These are phyloP conservation scores for Peromyscus leucopus DNA, from an alignment of 2,113 vertebrate species.

Conservation along the genomic window DNA sequence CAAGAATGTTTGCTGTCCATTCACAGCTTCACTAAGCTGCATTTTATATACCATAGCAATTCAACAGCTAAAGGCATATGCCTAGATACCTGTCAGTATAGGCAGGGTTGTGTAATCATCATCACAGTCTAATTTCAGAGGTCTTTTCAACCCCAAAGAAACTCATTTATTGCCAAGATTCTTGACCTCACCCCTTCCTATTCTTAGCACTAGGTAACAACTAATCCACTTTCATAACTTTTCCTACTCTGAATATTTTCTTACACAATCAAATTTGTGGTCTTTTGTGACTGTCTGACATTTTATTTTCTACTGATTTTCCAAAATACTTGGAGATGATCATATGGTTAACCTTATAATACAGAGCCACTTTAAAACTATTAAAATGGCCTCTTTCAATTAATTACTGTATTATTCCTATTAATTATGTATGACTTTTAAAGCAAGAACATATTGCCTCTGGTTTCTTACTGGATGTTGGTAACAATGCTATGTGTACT, in stretches of 20 bases:
- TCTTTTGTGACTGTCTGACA: background rate
- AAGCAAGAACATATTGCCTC: background rate
- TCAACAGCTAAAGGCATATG: background rate
- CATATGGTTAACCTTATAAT: background rate
- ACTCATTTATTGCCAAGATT: background rate
- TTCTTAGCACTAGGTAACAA: background rate
- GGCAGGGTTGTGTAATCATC: background rate
- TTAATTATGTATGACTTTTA: background rate
- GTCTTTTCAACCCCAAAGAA: background rate
- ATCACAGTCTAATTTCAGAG: background rate
- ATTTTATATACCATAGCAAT: background rate
- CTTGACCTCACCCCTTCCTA: too few species aligned
- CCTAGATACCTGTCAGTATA: background rate
- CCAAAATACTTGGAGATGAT: background rate
- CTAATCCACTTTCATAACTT: background rate
- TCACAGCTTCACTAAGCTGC: background rate
- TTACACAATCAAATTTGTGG: background rate
- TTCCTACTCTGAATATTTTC: background rate
- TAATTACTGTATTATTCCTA: background rate
- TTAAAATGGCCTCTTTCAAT: background rate
- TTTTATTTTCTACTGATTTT: slow-evolving; percentile 33
- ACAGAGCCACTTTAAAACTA: background rate
- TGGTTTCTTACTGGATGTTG: background rate
- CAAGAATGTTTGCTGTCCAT: background rate
- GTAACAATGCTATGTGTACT: background rate